Evolutionary conservation across 37 sponge, comb jelly and placozoan genomes (phyloP), one percentile per base, ranked within the genome.

Genomic region (Dysidea cf. avara): DNA sequence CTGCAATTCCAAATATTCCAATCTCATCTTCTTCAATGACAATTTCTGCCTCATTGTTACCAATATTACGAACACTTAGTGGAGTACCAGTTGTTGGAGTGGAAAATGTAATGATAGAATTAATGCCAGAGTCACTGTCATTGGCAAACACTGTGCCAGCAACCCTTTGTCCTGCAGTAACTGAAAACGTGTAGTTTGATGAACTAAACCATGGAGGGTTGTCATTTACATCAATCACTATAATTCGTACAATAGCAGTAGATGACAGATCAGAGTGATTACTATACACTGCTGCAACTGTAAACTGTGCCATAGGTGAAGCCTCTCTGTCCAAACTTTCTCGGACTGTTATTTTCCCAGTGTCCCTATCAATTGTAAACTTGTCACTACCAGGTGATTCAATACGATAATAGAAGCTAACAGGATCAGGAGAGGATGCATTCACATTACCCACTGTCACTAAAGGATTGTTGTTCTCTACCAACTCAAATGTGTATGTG

Each of bases 141-240:
- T n/a, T 60, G 29, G 61, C 46, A 9, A 5, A 12, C 9, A 43
- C 9, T 43, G 7, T 43, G 5, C 46, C 46, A 12, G 46, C 24
- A 2, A 60, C 30, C 46, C 46, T 5, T 12, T 43, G 16, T 21
- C 2, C 61, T 33, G 33, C 16, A 25, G 28, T 60, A 1, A 32
- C 29, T 6, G 16, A 6, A 56, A 56, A 21, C 16, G 17, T 60
- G 29, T 60, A 43, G 7, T 12, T 5, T 5, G 5, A 12, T 43
- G 5, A 5, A 43, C 9, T 9, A 43, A 43, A 43, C 9, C 9
- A 9, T 22, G 92, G 92, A 18, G n/a, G 3, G 21, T 79, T 67
- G 52, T 91, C 92, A 73, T 86, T 82, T 20, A 66, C 60, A 62
- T 91, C 92, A 16, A 40, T 29, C 20, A 91, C 68, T 22, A 35